These are phyloP conservation scores for Coregonus clupeaformis DNA, from an alignment of 2,113 vertebrate genomes.

Conservation along the genomic window DNA sequence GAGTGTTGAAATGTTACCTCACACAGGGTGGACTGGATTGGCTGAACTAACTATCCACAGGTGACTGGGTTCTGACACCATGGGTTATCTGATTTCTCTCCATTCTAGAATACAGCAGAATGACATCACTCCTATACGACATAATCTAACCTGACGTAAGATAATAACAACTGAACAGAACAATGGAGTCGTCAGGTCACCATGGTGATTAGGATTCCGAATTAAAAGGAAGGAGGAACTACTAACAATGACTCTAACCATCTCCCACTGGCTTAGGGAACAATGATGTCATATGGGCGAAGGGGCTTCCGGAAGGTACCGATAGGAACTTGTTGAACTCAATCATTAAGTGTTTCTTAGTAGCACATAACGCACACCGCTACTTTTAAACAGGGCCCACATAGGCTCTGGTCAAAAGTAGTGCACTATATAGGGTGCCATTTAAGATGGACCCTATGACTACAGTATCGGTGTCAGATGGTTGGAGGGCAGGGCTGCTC, in stretches of 20 bases:
- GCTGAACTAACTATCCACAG: background rate
- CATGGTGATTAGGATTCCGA: background rate
- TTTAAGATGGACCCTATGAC: too few species aligned
- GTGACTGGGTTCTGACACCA: background rate
- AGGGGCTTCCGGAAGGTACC: slow-evolving; percentile 29
- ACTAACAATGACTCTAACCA: background rate
- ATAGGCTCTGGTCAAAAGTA: background rate
- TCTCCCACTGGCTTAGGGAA: slow-evolving; percentile 9
- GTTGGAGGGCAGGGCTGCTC: background rate
- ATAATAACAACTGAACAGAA: background rate
- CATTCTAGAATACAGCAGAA: background rate
- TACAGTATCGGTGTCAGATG: background rate
- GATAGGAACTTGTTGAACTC: slow-evolving; percentile 44
- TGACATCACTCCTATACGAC: background rate
- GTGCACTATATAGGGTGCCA: too few species aligned
- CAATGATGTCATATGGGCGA: slow-evolving; percentile 29
- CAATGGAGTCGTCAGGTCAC: background rate
- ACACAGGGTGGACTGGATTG: background rate
- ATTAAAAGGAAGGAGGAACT: background rate
- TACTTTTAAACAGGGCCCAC: background rate
- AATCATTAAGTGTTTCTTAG: slow-evolving; percentile 39
- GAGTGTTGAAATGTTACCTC: background rate
- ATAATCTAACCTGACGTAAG: too few species aligned
- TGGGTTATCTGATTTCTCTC: too few species aligned
- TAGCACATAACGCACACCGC: slow-evolving; percentile 15